phyloP scores from a whole-genome alignment of 2,888 invertebrate genomes.

The Deilephila elpenor region DNA sequence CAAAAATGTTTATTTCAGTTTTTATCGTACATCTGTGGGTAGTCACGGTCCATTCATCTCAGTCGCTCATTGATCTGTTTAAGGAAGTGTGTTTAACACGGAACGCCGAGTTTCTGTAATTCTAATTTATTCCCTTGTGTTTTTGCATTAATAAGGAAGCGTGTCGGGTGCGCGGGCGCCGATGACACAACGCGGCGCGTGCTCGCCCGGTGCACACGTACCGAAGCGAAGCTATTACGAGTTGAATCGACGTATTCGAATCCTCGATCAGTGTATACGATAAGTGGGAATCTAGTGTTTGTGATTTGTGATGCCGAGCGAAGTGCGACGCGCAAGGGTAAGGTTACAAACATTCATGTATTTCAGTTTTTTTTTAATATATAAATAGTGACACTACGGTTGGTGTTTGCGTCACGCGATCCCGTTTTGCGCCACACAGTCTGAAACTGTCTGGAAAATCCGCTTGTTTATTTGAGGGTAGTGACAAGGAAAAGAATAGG shows the following conservation, averaged over 20 bases:
- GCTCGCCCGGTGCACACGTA: slow-evolving; percentile 54
- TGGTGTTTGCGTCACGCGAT: not conserved
- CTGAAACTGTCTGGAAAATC: not conserved
- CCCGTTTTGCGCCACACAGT: not conserved
- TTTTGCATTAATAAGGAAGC: slow-evolving; percentile 51
- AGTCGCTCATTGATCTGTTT: slow-evolving; percentile 36
- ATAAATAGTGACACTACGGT: not conserved
- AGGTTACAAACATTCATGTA: slow-evolving; percentile 42
- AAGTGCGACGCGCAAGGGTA: slow-evolving; percentile 63
- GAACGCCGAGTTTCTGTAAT: slow-evolving; percentile 50
- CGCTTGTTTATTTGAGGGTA: not conserved
- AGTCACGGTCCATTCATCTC: slow-evolving; percentile 39
- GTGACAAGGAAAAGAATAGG: not conserved
- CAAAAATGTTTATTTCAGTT: too few relatives aligned
- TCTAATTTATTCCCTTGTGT: slow-evolving; percentile 44
- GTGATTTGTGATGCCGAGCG: slow-evolving; percentile 63
- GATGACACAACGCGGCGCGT: slow-evolving; percentile 39
- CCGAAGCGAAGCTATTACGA: slow-evolving; percentile 26
- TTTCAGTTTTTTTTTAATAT: not conserved
- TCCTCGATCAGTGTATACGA: not conserved
- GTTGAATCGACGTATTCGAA: not conserved
- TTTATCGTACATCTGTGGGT: not conserved
- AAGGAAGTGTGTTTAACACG: slow-evolving; percentile 57
- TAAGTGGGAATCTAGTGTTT: not conserved
- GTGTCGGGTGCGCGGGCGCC: slow-evolving; percentile 38